Evolutionary conservation across 2,113 vertebrate genomes (phyloP), one percentile per base, ranked within the genome.

Genomic region (Gracilinanus agilis): DNA sequence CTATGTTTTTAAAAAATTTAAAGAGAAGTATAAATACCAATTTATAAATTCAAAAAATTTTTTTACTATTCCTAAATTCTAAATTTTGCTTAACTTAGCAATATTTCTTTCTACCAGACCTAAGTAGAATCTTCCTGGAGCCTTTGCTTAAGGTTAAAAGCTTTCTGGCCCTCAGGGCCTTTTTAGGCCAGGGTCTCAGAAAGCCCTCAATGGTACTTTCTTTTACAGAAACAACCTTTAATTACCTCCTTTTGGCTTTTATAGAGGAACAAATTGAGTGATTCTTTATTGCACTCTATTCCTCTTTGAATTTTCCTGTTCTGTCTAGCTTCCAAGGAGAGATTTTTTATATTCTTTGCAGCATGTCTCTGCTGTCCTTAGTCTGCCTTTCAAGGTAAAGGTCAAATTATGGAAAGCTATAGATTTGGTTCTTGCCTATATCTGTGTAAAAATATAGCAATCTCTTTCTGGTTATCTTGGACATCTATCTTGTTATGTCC

Each of bases 51-150:
- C 53, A 55, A 92, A 16, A 92, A 40, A 25, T 93, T 92, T 88
- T 54, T 54, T 55, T 34, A 55, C 16, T n/a, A 21, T 34, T 13
- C 27, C 12, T 67, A 67, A 67, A 34, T 55, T 49, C 29, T 53
- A 34, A 67, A 13, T 67, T 67, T 34, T 67, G 61, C 11, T 29
- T 67, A 5, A 67, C 21, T 0, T 24, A 25, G 34, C 44, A 7
- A 13, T 24, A 3, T 44, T 90, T 55, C 11, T 91, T 94, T 94
- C 88, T 27, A n/a, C n/a, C 92, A 56, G 56, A 90, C 93, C n/a
- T 58, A 58, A 58, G 56, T 25, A 27, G 56, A 58, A 58, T 25
- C 27, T 9, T 25, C 24, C 56, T 58, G 56, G 24, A 58, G 56
- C 56, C 56, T 58, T 58, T 58, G 24, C 56, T 34, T 10, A 67